Evolutionary conservation across 2,113 vertebrate genomes (phyloP).

Genomic region (Rhea americana): DNA sequence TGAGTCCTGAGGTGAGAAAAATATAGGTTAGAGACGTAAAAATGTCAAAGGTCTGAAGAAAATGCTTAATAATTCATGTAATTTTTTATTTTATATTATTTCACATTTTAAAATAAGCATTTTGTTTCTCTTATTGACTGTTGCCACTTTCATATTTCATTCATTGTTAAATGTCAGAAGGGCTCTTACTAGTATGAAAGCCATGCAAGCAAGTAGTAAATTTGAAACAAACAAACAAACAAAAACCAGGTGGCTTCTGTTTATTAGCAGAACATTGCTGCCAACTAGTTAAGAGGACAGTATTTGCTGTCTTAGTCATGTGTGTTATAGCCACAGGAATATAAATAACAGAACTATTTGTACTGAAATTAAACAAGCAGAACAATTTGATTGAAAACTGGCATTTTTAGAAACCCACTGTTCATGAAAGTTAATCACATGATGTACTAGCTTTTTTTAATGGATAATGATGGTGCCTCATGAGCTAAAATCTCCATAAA

Average conservation of each 20-base stretch:
- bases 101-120: background rate
- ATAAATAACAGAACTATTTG: background rate
- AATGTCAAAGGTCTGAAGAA: background rate
- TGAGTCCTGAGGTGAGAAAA: background rate
- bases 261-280: background rate
- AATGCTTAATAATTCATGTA: background rate
- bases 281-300: background rate
- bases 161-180: background rate
- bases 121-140: background rate
- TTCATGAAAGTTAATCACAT: background rate
- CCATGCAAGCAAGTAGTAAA: background rate
- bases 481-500: background rate
- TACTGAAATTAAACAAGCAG: background rate
- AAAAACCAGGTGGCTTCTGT: background rate
- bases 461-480: background rate
- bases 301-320: background rate
- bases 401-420: background rate
- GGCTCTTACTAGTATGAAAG: background rate
- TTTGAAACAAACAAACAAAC: background rate
- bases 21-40: background rate
- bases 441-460: background rate
- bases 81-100: background rate
- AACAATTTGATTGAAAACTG: background rate
- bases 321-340: background rate
- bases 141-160: background rate